Conservation (phyloP, 2,888 invertebrate species). For the Frankliniella intonsa region DNA sequence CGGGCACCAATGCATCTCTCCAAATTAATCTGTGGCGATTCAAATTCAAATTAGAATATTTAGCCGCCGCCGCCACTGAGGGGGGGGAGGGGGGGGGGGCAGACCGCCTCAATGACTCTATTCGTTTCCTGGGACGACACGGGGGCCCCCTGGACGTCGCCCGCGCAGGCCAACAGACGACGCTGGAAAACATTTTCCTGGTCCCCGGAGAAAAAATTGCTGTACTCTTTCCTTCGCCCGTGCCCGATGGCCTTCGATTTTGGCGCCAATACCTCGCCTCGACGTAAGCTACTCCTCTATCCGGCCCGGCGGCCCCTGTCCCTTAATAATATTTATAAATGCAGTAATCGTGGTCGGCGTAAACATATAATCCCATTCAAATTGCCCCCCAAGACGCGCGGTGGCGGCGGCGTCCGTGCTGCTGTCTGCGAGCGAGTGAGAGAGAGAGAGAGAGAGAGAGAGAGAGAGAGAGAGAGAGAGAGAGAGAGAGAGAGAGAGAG, state of each 20-base stretch:
- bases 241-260: no score
- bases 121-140: neutral
- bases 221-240: no score
- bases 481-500: neutral
- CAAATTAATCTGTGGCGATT: constrained; percentile 26
- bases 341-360: constrained; percentile 19
- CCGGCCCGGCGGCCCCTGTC: no score
- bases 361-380: constrained; percentile 25
- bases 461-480: neutral
- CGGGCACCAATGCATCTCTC: neutral
- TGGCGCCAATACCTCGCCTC: no score
- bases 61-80: neutral
- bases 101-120: neutral
- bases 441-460: no score
- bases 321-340: constrained; percentile 15
- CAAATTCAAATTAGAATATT: constrained; percentile 20
- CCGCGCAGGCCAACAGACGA: no score
- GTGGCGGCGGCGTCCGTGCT: neutral
- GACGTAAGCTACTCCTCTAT: no score
- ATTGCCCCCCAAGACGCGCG: neutral
- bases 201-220: no score
- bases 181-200: no score
- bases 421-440: neutral
- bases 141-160: no score
- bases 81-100: no score